A percentile compares a stretch with the other conserved stretches of the same genome.
phyloP scores from a whole-genome alignment of 2,797 vertebrate genomes.

The Paramormyrops hopkinsi region DNA sequence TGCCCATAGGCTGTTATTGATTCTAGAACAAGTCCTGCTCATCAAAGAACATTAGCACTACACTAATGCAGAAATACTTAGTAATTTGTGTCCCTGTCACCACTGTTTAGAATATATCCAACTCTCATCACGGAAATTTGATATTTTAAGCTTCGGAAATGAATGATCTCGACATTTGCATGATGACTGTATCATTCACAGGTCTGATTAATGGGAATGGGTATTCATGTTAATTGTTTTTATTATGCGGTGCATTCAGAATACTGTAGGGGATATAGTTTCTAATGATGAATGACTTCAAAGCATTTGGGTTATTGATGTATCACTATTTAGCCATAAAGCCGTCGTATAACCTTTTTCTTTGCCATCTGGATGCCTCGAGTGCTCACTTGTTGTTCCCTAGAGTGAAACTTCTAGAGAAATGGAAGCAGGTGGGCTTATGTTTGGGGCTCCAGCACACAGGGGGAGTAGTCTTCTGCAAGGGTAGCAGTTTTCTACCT shows the following conservation, averaged over 20 bases:
- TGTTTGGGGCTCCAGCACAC: background rate
- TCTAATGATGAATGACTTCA: conserved; percentile 3
- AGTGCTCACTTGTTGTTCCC: background rate
- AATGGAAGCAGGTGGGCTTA: background rate
- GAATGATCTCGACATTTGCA: conserved; percentile 19
- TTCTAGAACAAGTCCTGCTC: conserved; percentile 30
- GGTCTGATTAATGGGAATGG: conserved; percentile 17
- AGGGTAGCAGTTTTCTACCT: background rate
- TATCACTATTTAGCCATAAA: background rate
- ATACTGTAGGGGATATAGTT: conserved; percentile 20
- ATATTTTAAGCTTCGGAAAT: conserved; percentile 14
- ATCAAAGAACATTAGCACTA: conserved; percentile 32
- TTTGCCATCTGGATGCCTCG: background rate
- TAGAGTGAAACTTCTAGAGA: background rate
- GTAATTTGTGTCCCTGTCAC: conserved; percentile 34
- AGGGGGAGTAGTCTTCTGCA: background rate
- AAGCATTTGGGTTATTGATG: background rate
- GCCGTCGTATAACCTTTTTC: background rate
- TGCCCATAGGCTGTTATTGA: conserved; percentile 35
- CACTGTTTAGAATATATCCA: conserved; percentile 26
- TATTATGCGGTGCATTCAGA: background rate
- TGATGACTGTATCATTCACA: conserved; percentile 19
- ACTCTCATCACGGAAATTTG: conserved; percentile 23
- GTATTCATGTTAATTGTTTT: conserved; percentile 20
- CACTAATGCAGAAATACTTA: conserved; percentile 31